Evolutionary conservation across 1,140 invertebrate species (phyloP).

Genomic region (Apis laboriosa): DNA sequence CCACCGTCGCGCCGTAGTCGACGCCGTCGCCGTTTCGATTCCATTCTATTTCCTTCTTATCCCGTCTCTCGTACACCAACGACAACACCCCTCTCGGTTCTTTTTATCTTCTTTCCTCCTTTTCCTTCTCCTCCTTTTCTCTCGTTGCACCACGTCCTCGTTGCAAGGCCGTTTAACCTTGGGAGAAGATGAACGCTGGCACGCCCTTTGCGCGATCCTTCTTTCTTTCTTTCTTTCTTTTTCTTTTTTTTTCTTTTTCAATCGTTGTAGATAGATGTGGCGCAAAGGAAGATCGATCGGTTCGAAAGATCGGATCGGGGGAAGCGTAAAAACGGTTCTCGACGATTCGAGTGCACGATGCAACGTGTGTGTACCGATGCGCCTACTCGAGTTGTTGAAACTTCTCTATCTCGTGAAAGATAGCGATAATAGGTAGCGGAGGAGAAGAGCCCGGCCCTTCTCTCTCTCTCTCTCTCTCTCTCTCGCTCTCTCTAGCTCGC

Average conservation of each 20-base stretch:
- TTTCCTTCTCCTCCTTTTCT: not conserved
- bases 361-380: too few species aligned
- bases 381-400: too few species aligned
- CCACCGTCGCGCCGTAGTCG: not conserved
- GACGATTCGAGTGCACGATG: too few species aligned
- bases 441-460: too few species aligned
- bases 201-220: slow-evolving; percentile 30
- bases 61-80: not conserved
- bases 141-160: not conserved
- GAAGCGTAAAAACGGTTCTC: too few species aligned
- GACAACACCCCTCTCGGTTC: not conserved
- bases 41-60: slow-evolving; percentile 29
- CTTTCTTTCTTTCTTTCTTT: not conserved
- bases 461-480: slow-evolving; percentile 13
- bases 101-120: not conserved
- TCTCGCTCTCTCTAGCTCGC: not conserved
- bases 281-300: too few species aligned
- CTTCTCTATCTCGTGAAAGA: too few species aligned
- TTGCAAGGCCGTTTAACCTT: slow-evolving; percentile 36
- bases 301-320: too few species aligned
- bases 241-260: not conserved
- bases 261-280: too few species aligned
- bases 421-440: too few species aligned
- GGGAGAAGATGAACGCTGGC: slow-evolving; percentile 32
- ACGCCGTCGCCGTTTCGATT: not conserved